Conservation (phyloP, 2,888 invertebrate species). For the Pycnomerus fuliginosus region DNA sequence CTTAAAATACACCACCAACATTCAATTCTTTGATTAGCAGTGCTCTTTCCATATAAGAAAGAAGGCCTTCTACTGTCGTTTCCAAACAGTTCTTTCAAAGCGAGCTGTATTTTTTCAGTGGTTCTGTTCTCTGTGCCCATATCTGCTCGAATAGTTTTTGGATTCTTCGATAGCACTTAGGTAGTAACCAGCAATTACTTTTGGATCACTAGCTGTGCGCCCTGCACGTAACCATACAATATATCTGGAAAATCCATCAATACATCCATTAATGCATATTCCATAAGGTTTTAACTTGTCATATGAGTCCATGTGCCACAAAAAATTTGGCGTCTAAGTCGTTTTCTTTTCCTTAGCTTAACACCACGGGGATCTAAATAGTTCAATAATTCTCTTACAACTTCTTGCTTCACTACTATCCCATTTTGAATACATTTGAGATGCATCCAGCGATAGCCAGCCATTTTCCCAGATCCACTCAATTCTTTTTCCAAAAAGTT, state of each 20-base stretch:
- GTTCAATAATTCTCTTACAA: no score
- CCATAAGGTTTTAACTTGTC: slow-evolving; percentile 24
- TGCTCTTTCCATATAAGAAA: neutral
- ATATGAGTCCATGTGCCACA: slow-evolving; percentile 28
- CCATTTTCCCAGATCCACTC: no score
- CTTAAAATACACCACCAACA: neutral
- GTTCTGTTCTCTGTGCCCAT: slow-evolving; percentile 27
- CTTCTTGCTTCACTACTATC: no score
- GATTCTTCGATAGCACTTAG: slow-evolving; percentile 1
- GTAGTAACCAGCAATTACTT: neutral
- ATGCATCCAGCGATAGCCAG: no score
- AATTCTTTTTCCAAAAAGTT: no score
- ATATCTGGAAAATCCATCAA: neutral
- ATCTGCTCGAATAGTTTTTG: slow-evolving; percentile 20
- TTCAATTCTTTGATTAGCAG: slow-evolving; percentile 1
- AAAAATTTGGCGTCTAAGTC: slow-evolving; percentile 21
- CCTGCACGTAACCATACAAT: neutral
- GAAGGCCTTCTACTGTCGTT: neutral
- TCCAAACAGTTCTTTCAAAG: slow-evolving; percentile 5
- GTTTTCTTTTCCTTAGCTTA: slow-evolving; percentile 13
- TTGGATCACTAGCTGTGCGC: neutral
- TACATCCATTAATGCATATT: slow-evolving; percentile 1
- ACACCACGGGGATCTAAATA: slow-evolving; percentile 12
- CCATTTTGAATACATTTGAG: no score
- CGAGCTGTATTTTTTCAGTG: slow-evolving; percentile 21